These are phyloP conservation scores for Dysidea cf. avara DNA, from an alignment of 37 sponge, comb jelly and placozoan species.

Conservation along the genomic window DNA sequence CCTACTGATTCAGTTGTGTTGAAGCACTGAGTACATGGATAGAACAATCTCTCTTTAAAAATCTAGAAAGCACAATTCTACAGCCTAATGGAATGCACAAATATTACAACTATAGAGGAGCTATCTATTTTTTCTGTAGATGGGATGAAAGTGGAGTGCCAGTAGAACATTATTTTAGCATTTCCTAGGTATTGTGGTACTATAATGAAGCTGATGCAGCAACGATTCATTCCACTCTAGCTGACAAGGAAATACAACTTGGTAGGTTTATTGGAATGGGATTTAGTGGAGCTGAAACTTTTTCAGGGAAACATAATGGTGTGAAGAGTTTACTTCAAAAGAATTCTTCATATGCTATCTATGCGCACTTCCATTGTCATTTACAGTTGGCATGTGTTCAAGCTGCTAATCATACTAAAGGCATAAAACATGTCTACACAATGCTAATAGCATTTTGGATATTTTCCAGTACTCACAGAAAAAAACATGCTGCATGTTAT, in stretches of 20 bases:
- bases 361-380: conserved; percentile 55
- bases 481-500: conserved; percentile 45
- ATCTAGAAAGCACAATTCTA: too few relatives aligned
- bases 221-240: too few relatives aligned
- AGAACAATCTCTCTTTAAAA: too few relatives aligned
- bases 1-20: too few relatives aligned
- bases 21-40: too few relatives aligned
- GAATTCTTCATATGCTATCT: conserved; percentile 53
- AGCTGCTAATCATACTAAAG: conserved; percentile 58
- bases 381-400: conserved; percentile 66
- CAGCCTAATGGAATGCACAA: too few relatives aligned
- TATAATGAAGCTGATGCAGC: too few relatives aligned
- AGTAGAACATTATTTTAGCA: too few relatives aligned
- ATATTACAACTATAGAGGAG: too few relatives aligned
- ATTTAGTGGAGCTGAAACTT: conserved; percentile 70
- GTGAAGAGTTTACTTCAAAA: conserved; percentile 30
- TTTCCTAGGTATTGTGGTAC: too few relatives aligned
- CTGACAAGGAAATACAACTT: conserved; percentile 40
- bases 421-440: conserved; percentile 47
- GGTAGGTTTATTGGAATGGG: conserved; percentile 44
- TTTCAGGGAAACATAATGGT: conserved; percentile 50
- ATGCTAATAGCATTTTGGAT: conserved; percentile 56
- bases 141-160: too few relatives aligned
- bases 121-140: too few relatives aligned
- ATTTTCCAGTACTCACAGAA: conserved; percentile 51